Conservation (phyloP, 2,888 invertebrate species). For the Drosophila merina region DNA sequence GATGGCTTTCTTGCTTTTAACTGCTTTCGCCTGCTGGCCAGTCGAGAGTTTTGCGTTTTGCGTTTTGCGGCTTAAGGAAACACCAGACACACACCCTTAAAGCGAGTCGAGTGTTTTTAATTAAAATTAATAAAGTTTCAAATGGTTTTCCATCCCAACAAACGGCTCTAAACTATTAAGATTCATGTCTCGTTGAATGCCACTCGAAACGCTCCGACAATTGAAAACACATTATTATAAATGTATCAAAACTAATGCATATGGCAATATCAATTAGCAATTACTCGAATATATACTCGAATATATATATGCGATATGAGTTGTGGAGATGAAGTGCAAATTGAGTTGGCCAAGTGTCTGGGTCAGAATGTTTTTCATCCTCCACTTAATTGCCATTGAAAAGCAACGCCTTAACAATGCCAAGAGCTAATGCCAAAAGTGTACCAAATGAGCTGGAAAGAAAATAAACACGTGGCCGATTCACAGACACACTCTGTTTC, state of each 20-base stretch:
- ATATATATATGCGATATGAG: neutral
- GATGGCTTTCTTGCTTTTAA: conserved; percentile 63
- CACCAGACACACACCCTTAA: conserved; percentile 8
- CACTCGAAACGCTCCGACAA: conserved; percentile 58
- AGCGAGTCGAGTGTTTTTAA: conserved; percentile 77
- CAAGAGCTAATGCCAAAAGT: conserved; percentile 43
- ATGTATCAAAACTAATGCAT: conserved; percentile 73
- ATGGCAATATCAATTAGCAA: conserved; percentile 75
- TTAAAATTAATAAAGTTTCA: conserved; percentile 78
- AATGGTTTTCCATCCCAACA: conserved; percentile 32
- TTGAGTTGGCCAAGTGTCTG: conserved; percentile 57
- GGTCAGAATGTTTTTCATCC: conserved; percentile 52
- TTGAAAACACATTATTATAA: conserved; percentile 65
- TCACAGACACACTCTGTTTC: neutral
- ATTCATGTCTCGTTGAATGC: conserved; percentile 33
- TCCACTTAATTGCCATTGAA: conserved; percentile 67
- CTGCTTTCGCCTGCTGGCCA: conserved; percentile 71
- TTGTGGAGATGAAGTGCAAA: conserved; percentile 68
- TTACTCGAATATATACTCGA: conserved; percentile 38
- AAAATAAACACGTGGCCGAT: conserved; percentile 34
- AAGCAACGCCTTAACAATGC: conserved; percentile 57
- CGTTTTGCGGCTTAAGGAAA: conserved; percentile 61
- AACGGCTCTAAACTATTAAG: conserved; percentile 24
- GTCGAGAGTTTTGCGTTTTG: conserved; percentile 40
- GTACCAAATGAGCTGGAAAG: conserved; percentile 26